Base-by-base conservation (phyloP, 2,888 invertebrate genomes). In the Bombylius discolor region DNA sequence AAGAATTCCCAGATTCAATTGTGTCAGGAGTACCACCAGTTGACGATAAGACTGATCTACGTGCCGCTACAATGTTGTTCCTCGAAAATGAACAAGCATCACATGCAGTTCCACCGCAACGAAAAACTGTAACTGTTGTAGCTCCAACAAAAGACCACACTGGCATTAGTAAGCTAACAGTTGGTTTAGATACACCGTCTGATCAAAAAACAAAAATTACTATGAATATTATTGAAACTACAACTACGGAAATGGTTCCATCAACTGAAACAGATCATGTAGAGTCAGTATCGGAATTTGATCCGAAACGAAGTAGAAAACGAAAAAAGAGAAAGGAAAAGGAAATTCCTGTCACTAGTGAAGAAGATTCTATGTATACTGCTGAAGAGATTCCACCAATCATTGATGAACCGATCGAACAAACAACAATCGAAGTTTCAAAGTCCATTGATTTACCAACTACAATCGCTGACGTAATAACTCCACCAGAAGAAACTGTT, bases 251-350 rank as follows among this genome's bases (percentile, higher is more conserved):
- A 45, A 12, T 4, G 5, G 1, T 14, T 14, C 14, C 45, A 14
- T 5, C 52, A 5, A 23, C 34, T 14, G 52, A 52, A 44, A 53
- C 51, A 6, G 48, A 45, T 5, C 36, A 47, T 23, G 70, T 70
- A 55, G 68, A 70, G 53, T 62, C 64, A 14, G 63, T 66, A 6
- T 68, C 69, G 11, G 39, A 42, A 11, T 42, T 42, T 42, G 39
- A 42, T 11, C 11, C 39, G 50, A 79, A 81, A 64, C 75, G 76
- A 68, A 80, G 77, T 71, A 81, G 80, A 74, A 82, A 78, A 77
- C 81, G 78, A 76, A 83, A 82, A 76, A 83, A 82, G 70, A 79
- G 76, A 67, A 81, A 80, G 71, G 73, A 73, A 49, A 70, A 70
- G 47, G 71, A 65, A 44, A 51, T 48, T 39, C 50, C 51, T 36